These are phyloP conservation scores for Camptogramma bilineatum DNA, from an alignment of 2,888 invertebrate genomes.

Conservation along the genomic window DNA sequence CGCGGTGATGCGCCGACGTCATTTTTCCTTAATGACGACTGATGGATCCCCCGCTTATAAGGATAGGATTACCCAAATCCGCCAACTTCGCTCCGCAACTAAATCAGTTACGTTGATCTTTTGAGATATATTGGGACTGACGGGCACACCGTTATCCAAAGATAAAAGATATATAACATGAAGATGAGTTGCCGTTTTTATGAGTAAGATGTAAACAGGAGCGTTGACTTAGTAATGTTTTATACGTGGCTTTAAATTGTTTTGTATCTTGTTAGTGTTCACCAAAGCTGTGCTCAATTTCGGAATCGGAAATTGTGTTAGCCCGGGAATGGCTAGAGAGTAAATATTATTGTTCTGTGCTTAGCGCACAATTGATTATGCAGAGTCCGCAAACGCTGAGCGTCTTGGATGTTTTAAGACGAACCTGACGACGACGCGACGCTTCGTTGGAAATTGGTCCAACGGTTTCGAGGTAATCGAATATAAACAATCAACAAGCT, in stretches of 20 bases:
- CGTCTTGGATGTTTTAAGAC: slow-evolving; percentile 56
- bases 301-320: slow-evolving; percentile 29
- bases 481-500: slow-evolving; percentile 65
- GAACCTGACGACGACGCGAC: slow-evolving; percentile 39
- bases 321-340: slow-evolving; percentile 28
- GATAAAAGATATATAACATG: slow-evolving; percentile 34
- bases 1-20: slow-evolving; percentile 51
- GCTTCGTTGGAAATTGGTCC: slow-evolving; percentile 53
- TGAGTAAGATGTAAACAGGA: slow-evolving; percentile 38
- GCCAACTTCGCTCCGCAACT: slow-evolving; percentile 65
- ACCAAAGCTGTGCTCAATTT: slow-evolving; percentile 16
- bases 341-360: slow-evolving; percentile 48
- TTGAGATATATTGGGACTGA: slow-evolving; percentile 49
- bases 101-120: slow-evolving; percentile 68
- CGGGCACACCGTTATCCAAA: slow-evolving; percentile 38
- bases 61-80: slow-evolving; percentile 71
- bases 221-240: slow-evolving; percentile 27
- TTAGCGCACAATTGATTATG: slow-evolving; percentile 56
- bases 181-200: slow-evolving; percentile 36
- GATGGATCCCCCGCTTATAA: slow-evolving; percentile 77
- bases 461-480: slow-evolving; percentile 62
- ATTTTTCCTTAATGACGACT: slow-evolving; percentile 79
- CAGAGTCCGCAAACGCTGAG: slow-evolving; percentile 42
- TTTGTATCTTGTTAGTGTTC: slow-evolving; percentile 20
- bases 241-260: slow-evolving; percentile 22